phyloP scores from a whole-genome alignment of 2,888 invertebrate species.

The Orthosia cruda region DNA sequence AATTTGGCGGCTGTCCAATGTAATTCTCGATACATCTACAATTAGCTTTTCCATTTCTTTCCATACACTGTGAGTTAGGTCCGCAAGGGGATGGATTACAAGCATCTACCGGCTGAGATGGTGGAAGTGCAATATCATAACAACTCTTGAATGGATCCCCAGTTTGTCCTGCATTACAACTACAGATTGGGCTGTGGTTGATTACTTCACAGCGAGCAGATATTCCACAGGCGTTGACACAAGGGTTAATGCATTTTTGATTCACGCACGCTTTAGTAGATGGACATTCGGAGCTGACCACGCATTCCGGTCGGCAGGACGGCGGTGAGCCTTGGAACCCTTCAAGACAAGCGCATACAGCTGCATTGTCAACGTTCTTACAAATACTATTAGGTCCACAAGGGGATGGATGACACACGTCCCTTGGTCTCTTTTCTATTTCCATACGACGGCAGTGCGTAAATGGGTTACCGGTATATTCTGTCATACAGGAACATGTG shows the following conservation, averaged over 20 bases:
- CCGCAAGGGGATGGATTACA: slow-evolving; percentile 96
- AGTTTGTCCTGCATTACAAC: slow-evolving; percentile 94
- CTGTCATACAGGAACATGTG: slow-evolving; percentile 93
- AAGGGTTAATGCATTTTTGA: slow-evolving; percentile 96
- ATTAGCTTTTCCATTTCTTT: slow-evolving; percentile 93
- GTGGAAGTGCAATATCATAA: slow-evolving; percentile 88
- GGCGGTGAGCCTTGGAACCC: slow-evolving; percentile 96
- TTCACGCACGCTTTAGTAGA: slow-evolving; percentile 96
- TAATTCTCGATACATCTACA: slow-evolving; percentile 96
- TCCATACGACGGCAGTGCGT: slow-evolving; percentile 87
- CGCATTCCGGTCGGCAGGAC: slow-evolving; percentile 96
- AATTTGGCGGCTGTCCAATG: slow-evolving; percentile 95
- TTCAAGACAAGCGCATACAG: slow-evolving; percentile 95
- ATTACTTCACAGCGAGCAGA: slow-evolving; percentile 95
- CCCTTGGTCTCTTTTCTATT: slow-evolving; percentile 82
- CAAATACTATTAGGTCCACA: slow-evolving; percentile 96
- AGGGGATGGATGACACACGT: slow-evolving; percentile 95
- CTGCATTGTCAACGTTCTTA: slow-evolving; percentile 94
- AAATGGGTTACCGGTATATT: slow-evolving; percentile 95
- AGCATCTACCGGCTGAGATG: slow-evolving; percentile 88
- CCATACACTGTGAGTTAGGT: slow-evolving; percentile 94
- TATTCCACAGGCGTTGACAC: slow-evolving; percentile 95
- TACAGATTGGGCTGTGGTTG: slow-evolving; percentile 97
- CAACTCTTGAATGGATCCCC: slow-evolving; percentile 96
- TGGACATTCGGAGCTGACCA: slow-evolving; percentile 96